A percentile compares a stretch with the other conserved stretches of the same genome.
Evolutionary conservation across 2,888 invertebrate species (phyloP).

Genomic region (Panopea generosa): DNA sequence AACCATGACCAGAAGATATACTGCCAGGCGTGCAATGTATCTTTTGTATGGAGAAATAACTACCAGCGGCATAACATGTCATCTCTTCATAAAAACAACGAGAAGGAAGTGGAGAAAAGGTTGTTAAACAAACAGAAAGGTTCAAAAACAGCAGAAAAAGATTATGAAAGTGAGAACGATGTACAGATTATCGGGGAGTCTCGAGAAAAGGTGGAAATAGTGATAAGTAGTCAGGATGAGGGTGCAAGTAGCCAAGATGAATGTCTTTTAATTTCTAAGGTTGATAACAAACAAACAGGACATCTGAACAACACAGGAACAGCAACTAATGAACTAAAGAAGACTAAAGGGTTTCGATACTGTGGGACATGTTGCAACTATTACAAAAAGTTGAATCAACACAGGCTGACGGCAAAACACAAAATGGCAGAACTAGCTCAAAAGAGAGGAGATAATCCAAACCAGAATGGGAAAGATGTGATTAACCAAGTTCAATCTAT

Average conservation of each 20-base stretch:
- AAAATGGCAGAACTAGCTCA: background rate
- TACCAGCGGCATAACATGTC: conserved; percentile 19
- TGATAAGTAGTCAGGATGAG: conserved; percentile 16
- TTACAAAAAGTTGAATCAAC: conserved; percentile 8
- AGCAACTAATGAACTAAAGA: too few species aligned
- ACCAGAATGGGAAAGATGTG: too few species aligned
- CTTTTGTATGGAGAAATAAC: conserved; percentile 6
- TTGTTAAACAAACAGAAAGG: too few species aligned
- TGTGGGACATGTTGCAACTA: conserved; percentile 13
- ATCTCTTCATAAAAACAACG: conserved; percentile 7
- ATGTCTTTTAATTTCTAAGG: too few species aligned
- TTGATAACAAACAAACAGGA: too few species aligned
- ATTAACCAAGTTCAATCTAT: too few species aligned
- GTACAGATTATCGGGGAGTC: background rate
- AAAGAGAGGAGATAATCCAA: too few species aligned
- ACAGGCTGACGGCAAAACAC: conserved; percentile 7
- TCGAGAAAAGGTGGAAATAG: conserved; percentile 9
- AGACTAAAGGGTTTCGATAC: background rate
- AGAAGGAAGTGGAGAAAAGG: background rate
- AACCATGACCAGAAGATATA: conserved; percentile 14
- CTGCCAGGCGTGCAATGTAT: conserved; percentile 17
- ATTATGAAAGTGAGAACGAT: too few species aligned
- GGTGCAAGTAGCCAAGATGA: background rate
- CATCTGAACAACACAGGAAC: too few species aligned
- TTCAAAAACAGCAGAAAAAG: background rate